Evolutionary conservation across 1,140 invertebrate genomes (phyloP), one percentile per base, ranked within the genome.

Genomic region (Andricus grossulariae): DNA sequence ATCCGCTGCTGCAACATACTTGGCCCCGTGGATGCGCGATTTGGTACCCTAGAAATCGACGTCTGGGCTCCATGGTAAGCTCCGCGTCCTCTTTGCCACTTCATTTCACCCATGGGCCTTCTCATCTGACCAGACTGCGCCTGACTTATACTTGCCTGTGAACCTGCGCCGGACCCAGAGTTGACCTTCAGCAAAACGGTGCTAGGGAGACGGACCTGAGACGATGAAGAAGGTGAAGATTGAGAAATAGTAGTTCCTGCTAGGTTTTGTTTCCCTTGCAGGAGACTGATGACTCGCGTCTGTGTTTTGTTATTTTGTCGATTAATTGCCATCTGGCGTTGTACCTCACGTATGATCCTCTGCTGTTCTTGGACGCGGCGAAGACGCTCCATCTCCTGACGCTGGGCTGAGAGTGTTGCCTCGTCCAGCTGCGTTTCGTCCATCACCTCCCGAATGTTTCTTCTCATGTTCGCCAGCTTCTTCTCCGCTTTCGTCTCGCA

Each of bases 401-500:
- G 93, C 88, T 99, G 97, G 3, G 98, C 98, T 25, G 95, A 95
- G n/a, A 98, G 87, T 8, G 98, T 99, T 11, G 96, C 96, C 81
- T 97, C 96, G 87, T 99, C 98, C 66, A 99, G 89, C 85, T 98
- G 96, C 73, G 96, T 96, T 84, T 98, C 97, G 86, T 96, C 95
- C 93, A 98, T 96, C 1, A 99, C 97, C 90, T 98, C 97, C 54
- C 97, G 93, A 82, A 97, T 97, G 84, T 97, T 97, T 75, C 96
- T 92, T 19, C 96, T 92, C 83, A 97, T 93, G 87, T 96, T 96
- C 21, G 94, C 89, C 73, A 93, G 91, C 86, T 94, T 95, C 73
- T 93, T 92, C 66, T 94, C 92, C 5, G 88, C 92, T 89, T 93
- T 94, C 80, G 86, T 79, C 60, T 91, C 91, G 19, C 87, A 89